A percentile compares a stretch with the other conserved stretches of the same genome.
Evolutionary conservation across 2,797 vertebrate genomes (phyloP).

Genomic region (Sarcoramphus papa): DNA sequence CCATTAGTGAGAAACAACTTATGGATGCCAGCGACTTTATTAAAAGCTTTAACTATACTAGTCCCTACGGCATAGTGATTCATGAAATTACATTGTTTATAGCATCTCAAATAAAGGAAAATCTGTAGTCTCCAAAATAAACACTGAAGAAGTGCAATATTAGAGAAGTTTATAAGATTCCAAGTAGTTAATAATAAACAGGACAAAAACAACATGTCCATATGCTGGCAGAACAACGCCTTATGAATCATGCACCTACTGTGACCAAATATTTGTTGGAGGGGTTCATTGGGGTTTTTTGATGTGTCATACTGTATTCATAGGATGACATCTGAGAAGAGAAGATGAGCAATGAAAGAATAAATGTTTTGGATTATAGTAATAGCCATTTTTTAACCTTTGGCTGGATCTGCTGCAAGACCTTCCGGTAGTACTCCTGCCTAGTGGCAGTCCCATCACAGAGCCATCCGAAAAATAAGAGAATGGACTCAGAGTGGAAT

Average conservation of each 20-base stretch:
- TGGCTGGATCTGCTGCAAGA: background rate
- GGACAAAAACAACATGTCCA: background rate
- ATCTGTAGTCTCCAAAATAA: slow-evolving; percentile 5
- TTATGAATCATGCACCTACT: slow-evolving; percentile 23
- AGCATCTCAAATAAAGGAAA: background rate
- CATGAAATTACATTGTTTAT: background rate
- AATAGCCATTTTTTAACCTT: slow-evolving; percentile 9
- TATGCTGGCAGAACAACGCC: background rate
- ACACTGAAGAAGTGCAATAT: background rate
- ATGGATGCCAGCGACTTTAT: background rate
- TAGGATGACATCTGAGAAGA: background rate
- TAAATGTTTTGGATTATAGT: background rate
- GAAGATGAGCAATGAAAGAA: slow-evolving; percentile 13
- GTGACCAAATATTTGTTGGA: slow-evolving; percentile 40
- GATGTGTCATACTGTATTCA: slow-evolving; percentile 23
- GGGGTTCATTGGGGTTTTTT: background rate
- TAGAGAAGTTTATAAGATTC: background rate
- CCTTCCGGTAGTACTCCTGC: background rate
- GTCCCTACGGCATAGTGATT: background rate
- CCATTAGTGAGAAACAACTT: background rate
- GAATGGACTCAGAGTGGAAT: background rate
- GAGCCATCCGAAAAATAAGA: background rate
- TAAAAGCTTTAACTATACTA: background rate
- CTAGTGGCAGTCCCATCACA: background rate
- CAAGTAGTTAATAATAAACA: slow-evolving; percentile 34